Evolutionary conservation across 2,888 invertebrate species (phyloP).

Genomic region (Biston betularia): DNA sequence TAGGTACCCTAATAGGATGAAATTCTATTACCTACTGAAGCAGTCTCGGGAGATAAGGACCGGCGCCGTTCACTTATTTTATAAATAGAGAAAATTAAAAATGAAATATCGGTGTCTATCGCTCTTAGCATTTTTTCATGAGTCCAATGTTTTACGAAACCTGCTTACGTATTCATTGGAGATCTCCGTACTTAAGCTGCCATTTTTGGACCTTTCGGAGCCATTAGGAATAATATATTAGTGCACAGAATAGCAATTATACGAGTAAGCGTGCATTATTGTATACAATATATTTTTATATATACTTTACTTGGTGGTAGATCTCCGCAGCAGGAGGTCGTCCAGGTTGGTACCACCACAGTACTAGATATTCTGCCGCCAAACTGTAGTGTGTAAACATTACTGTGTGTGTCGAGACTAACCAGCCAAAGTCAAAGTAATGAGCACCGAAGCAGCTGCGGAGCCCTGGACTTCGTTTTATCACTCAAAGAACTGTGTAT

Average conservation of each 20-base stretch:
- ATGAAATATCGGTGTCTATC: slow-evolving; percentile 52
- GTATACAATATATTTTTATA: too few relatives aligned
- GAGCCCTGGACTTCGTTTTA: too few relatives aligned
- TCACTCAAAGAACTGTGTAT: too few relatives aligned
- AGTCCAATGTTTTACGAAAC: slow-evolving; percentile 37
- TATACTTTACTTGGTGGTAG: too few relatives aligned
- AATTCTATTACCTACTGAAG: slow-evolving; percentile 58
- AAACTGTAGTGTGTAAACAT: too few relatives aligned
- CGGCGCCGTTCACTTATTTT: slow-evolving; percentile 60
- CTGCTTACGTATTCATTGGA: slow-evolving; percentile 32
- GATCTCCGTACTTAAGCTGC: slow-evolving; percentile 21
- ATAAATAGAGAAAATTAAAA: slow-evolving; percentile 60
- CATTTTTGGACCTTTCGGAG: slow-evolving; percentile 23
- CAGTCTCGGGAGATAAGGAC: slow-evolving; percentile 50
- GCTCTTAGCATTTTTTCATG: slow-evolving; percentile 33
- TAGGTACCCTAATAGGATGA: slow-evolving; percentile 60
- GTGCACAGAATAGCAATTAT: slow-evolving; percentile 46
- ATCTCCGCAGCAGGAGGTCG: too few relatives aligned
- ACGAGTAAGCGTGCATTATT: slow-evolving; percentile 49
- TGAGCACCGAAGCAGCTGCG: too few relatives aligned
- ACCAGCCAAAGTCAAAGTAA: too few relatives aligned
- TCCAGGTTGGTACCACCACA: too few relatives aligned
- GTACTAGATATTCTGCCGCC: too few relatives aligned
- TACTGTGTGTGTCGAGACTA: too few relatives aligned
- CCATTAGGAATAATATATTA: slow-evolving; percentile 38